These are phyloP conservation scores for Catharus ustulatus DNA, from an alignment of 2,797 vertebrate species.

Conservation along the genomic window DNA sequence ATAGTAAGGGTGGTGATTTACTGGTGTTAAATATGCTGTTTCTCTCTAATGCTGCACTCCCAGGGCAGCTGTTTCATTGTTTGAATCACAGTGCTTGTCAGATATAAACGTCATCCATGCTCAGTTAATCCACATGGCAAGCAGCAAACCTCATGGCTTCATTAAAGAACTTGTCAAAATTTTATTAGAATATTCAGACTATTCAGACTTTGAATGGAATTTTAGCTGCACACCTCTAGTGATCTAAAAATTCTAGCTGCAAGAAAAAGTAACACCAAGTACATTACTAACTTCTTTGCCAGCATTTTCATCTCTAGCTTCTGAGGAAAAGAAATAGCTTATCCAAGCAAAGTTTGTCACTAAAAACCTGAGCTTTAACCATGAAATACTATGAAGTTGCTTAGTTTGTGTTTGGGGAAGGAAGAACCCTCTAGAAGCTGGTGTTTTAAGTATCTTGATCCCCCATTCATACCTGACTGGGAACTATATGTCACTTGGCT, in stretches of 20 bases:
- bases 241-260: background rate
- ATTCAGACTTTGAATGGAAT: background rate
- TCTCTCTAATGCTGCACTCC: background rate
- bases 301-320: background rate
- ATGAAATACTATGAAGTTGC: background rate
- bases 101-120: background rate
- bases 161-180: background rate
- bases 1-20: background rate
- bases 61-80: background rate
- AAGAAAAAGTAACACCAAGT: background rate
- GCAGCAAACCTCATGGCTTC: background rate
- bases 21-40: background rate
- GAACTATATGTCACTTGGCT: accelerated
- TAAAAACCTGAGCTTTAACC: background rate
- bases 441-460: background rate
- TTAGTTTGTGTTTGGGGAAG: background rate
- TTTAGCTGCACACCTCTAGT: background rate
- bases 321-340: background rate
- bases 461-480: background rate
- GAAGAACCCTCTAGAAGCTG: background rate
- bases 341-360: background rate
- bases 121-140: background rate
- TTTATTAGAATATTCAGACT: background rate
- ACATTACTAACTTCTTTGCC: background rate
- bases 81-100: background rate